These are phyloP conservation scores for Magallana angulata DNA, from an alignment of 1,140 invertebrate genomes.

Conservation along the genomic window DNA sequence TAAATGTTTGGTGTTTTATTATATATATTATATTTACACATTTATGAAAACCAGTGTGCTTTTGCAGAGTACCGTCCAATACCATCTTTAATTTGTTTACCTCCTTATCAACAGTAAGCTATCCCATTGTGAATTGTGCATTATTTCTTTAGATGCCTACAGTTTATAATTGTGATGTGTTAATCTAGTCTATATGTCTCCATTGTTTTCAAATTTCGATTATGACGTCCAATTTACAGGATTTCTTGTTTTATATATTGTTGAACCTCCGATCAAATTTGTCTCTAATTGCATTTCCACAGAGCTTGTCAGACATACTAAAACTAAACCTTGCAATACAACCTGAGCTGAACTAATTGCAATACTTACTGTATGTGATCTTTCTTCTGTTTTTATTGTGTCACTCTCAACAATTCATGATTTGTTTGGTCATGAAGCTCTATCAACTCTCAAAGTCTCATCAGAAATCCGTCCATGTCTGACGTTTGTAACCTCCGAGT, in stretches of 20 bases:
- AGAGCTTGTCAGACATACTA: slow-evolving; percentile 2
- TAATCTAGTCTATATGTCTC: slow-evolving; percentile 24
- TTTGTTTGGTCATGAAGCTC: slow-evolving; percentile 18
- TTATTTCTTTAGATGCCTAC: neutral
- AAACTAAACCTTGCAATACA: slow-evolving; percentile 28
- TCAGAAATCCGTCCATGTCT: slow-evolving; percentile 29
- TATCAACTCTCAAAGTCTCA: slow-evolving; percentile 1
- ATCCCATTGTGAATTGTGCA: slow-evolving; percentile 23
- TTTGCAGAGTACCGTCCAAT: neutral
- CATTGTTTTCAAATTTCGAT: neutral
- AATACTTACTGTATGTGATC: neutral
- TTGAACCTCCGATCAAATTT: neutral
- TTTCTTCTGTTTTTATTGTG: neutral
- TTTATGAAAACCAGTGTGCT: neutral
- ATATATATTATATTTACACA: neutral
- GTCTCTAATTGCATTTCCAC: slow-evolving; percentile 8
- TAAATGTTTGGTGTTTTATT: neutral
- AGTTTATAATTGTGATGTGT: slow-evolving; percentile 15
- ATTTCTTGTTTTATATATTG: neutral
- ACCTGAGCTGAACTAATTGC: neutral
- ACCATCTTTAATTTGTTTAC: neutral
- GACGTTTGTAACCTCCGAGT: slow-evolving; percentile 22
- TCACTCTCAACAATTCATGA: slow-evolving; percentile 32
- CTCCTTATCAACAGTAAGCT: neutral
- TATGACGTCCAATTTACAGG: neutral